Evolutionary conservation across 2,113 vertebrate species (phyloP).

Genomic region (Corvus cornix): DNA sequence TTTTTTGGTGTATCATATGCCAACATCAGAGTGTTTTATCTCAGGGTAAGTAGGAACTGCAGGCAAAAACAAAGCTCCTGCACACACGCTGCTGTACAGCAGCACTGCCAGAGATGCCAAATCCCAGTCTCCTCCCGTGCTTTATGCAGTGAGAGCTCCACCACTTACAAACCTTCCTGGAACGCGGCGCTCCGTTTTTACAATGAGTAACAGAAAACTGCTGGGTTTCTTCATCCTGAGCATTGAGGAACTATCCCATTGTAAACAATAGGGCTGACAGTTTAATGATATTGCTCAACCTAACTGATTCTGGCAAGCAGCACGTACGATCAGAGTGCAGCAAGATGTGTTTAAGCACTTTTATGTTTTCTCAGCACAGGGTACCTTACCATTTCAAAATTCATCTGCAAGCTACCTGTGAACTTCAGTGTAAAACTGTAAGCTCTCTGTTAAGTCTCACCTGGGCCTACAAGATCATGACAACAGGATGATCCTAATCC

Average conservation of each 20-base stretch:
- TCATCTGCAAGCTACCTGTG: neutral
- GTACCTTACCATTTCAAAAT: neutral
- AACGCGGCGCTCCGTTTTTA: neutral
- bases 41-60: neutral
- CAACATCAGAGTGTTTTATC: conserved; percentile 21
- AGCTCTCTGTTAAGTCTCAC: neutral
- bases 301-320: neutral
- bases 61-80: conserved; percentile 42
- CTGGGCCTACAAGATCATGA: neutral
- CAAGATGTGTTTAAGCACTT: neutral
- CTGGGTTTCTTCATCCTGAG: conserved; percentile 16
- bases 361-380: neutral
- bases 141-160: neutral
- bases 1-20: conserved; percentile 18
- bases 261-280: neutral
- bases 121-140: neutral
- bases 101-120: conserved; percentile 1
- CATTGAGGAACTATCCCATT: neutral
- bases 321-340: neutral
- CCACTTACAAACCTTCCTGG: conserved; percentile 21
- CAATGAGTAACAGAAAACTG: neutral
- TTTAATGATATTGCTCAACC: conserved; percentile 5
- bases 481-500: neutral
- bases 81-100: neutral
- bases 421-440: neutral